Base-by-base conservation (phyloP, 35 echinoderm and acorn worm species). In the Ophioderma brevispina region DNA sequence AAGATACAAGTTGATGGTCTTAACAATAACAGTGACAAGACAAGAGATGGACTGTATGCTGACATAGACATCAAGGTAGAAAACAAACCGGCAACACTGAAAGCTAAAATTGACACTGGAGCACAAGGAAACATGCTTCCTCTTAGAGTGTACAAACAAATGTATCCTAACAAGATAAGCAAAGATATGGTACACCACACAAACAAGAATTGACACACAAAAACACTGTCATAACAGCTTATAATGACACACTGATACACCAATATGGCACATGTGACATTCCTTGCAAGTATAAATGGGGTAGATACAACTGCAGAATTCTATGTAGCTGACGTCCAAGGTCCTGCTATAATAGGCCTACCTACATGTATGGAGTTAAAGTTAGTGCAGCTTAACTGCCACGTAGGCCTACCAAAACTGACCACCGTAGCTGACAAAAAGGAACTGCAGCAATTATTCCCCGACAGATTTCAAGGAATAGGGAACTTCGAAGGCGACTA, bases 401-500 rank as follows among this genome's bases (percentile, higher is more conserved):
- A 75, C 18, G 49, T 89, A 41, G 34, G 35, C 36, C 13, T 64
- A 13, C 13, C 2, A 13, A 1, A 50, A 76, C 28, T 17, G 0
- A 38, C 64, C 21, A 8, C 1, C 18, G 50, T 77, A 1, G 3
- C 39, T 30, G 80, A 39, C 18, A 49, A 37, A 15, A 56, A 86
- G 1, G 81, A 90, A 64, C 46, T 90, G 13, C 40, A 50, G 28
- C 30, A 38, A 1, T 36, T 38, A 35, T 94, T 89, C 75, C 92
- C 92, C n/a, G 92, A 94, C 76, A 41, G 81, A 13, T 94, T 94
- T 82, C 32, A 88, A 43, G 80, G 86, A 32, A 94, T 90, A 13
- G 87, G 87, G 10, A 84, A 82, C 21, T 89, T 94, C 25, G 49
- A 82, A 82, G 64, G 63, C 13, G 36, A 76, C 32, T 84, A 88